Base-by-base conservation (phyloP, 2,888 invertebrate species). In the Conchocele bisecta region DNA sequence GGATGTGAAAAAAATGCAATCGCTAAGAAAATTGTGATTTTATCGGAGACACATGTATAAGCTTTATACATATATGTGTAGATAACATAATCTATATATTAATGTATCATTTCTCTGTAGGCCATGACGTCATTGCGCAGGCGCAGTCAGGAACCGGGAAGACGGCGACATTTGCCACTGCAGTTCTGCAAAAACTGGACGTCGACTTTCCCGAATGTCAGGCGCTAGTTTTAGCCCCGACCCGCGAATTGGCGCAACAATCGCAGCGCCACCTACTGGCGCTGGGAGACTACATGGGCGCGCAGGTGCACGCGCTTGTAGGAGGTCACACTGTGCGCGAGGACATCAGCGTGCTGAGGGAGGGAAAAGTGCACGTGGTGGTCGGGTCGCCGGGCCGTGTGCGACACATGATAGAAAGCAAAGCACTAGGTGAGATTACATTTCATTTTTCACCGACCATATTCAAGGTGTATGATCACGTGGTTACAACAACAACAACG, bases 81-180 rank as follows among this genome's bases (percentile, higher is more conserved):
- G n/a, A n/a, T n/a, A n/a, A n/a, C n/a, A n/a, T n/a, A n/a, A n/a
- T n/a, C n/a, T n/a, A n/a, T n/a, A n/a, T n/a, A n/a, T n/a, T n/a
- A n/a, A n/a, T n/a, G n/a, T n/a, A n/a, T n/a, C n/a, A n/a, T n/a
- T n/a, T 5, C 6, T 56, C 84, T 66, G 51, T 77, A 89, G 97
- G 97, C 71, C 95, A 95, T 90, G 99, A 99, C 92, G 98, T 99
- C 75, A 99, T 99, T 92, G 99, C 99, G 86, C 99, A 99, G 93
- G 99, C 99, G 82, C 99, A 99, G 93, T 99, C 99, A 81, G 99
- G 95, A 92, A 99, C 99, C 91, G 99, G 99, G 82, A 99, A 99
- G 93, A 99, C 99, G 60, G 99, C 99, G 73, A 99, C 99, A 28
- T 99, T 99, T 92, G 97, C 98, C 63, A 97, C 99, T 92, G 97